Evolutionary conservation across 1,140 invertebrate species (phyloP).

Genomic region (Listronotus oregonensis): DNA sequence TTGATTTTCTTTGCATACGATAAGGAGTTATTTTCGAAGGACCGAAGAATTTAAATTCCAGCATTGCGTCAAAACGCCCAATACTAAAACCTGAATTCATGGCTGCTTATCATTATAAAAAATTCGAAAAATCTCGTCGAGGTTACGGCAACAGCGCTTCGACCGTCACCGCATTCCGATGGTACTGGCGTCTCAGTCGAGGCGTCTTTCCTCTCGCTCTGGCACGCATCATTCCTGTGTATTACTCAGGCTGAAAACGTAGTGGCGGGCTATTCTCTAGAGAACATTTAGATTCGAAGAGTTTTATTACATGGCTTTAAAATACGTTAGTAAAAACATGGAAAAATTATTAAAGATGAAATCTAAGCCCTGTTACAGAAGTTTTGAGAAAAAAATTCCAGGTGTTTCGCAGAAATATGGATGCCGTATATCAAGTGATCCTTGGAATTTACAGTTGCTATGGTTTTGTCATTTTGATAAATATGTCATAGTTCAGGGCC

Average conservation of each 20-base stretch:
- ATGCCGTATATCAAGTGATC: no score
- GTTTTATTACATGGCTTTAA: no score
- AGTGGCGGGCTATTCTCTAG: slow-evolving; percentile 6
- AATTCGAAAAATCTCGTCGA: slow-evolving; percentile 34
- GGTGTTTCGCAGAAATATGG: no score
- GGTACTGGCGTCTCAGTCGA: slow-evolving; percentile 26
- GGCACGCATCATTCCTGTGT: slow-evolving; percentile 36
- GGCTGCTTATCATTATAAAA: slow-evolving; percentile 23
- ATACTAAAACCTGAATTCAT: slow-evolving; percentile 30
- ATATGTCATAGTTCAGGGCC: no score
- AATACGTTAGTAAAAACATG: no score
- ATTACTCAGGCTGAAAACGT: slow-evolving; percentile 39
- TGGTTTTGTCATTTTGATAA: no score
- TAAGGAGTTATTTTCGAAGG: slow-evolving; percentile 1
- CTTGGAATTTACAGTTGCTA: no score
- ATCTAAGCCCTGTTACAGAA: no score
- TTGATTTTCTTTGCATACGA: slow-evolving; percentile 1
- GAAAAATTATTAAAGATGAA: no score
- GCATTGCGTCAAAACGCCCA: slow-evolving; percentile 16
- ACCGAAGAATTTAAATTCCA: slow-evolving; percentile 20
- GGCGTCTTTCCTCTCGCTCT: slow-evolving; percentile 27
- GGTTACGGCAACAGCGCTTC: slow-evolving; percentile 38
- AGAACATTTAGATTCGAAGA: neutral
- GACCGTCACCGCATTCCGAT: slow-evolving; percentile 47
- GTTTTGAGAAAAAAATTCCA: no score